Evolutionary conservation across 2,888 invertebrate genomes (phyloP), one percentile per base, ranked within the genome.

Genomic region (Acanthococcus lagerstroemiae): DNA sequence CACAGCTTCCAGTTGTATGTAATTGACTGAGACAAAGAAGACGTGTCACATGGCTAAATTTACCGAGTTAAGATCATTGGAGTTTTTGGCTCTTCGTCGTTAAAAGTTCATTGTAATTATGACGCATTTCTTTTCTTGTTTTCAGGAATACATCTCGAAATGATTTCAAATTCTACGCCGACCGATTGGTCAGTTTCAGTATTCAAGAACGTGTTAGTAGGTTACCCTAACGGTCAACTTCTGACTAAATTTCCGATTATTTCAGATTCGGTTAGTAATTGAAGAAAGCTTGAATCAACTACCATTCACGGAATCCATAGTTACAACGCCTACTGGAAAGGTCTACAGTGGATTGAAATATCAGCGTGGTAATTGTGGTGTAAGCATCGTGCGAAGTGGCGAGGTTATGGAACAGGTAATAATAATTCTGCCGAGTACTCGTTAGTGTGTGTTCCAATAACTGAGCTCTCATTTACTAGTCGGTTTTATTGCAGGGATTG

Each of bases 81-180:
- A n/a, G n/a, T n/a, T 19, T 50, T 50, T 50, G 19, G 17, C 21
- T 2, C 17, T 50, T 50, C 21, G 50, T 50, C 50, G n/a, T n/a
- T n/a, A n/a, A n/a, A n/a, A n/a, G n/a, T 50, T 21, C 2, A n/a
- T n/a, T 5, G 17, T 48, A 19, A 48, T n/a, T 50, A 3, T n/a
- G 9, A 2, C 4, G 4, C 17, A 3, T 21, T 3, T 50, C 66
- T 60, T 67, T 67, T 69, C 71, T 58, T 72, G 15, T 52, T 74
- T 82, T 77, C 75, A 97, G 96, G 76, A 90, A 88, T 72, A 96
- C 95, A 24, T 80, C 86, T 2, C 82, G 95, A 71, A 93, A 90
- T 79, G 97, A 99, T 77, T 99, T 99, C 76, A 95, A 97, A 76
- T 99, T 99, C 78, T 96, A 93, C 77, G 97, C 97, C 0, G 99